Base-by-base conservation (phyloP, 1,140 invertebrate genomes). In the Cephus cinctus region DNA sequence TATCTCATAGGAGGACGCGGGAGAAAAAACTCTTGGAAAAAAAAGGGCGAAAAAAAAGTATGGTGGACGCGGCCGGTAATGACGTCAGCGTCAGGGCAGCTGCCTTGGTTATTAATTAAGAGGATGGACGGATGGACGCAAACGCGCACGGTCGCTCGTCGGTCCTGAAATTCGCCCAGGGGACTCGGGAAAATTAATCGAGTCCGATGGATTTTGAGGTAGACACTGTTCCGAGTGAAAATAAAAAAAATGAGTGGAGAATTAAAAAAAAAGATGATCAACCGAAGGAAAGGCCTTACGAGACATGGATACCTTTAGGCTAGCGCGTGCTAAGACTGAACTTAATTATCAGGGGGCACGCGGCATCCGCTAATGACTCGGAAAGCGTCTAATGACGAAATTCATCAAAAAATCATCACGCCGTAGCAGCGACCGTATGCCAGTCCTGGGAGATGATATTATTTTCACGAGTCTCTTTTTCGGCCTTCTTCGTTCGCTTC, bases 51-150 rank as follows among this genome's bases (percentile, higher is more conserved):
- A n/a, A n/a, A n/a, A n/a, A n/a, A n/a, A n/a, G n/a, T n/a, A n/a
- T n/a, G n/a, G n/a, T n/a, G n/a, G n/a, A n/a, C n/a, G n/a, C n/a
- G 12, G 2, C 36, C 42, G 45, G 57, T 75, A 73, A 75, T 73
- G 72, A 73, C 66, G 64, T 66, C 64, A 69, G 56, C 50, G 53
- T 50, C 20, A 47, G 48, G 54, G 57, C 69, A 72, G 67, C 69
- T 68, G 65, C 59, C 60, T 61, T 36, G 55, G 65, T 73, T 73
- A 73, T 75, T 73, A 73, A 75, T 73, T 75, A 72, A 69, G 61
- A 69, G 59, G 50, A 56, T 56, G 64, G 56, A 59, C 61, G 50
- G 57, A 68, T 50, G 57, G 54, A 54, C 45, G 54, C 57, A 44
- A 25, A 50, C 44, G 48, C 45, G 23, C 31, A 43, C 22, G 52